phyloP scores from a whole-genome alignment of 2,113 vertebrate species.

The Xyliphius kryptos region DNA sequence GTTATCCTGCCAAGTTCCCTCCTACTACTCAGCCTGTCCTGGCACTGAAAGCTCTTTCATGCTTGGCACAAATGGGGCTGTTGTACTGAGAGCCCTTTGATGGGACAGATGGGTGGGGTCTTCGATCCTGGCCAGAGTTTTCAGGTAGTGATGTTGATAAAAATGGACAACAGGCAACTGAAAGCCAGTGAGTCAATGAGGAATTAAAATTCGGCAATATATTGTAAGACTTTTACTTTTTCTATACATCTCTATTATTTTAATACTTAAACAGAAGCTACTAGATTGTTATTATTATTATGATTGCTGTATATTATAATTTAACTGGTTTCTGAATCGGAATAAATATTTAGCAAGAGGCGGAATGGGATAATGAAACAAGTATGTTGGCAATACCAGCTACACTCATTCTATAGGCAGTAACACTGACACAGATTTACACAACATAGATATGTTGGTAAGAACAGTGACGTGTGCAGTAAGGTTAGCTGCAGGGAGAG shows the following conservation, averaged over 20 bases:
- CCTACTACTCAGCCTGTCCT: conserved; percentile 30
- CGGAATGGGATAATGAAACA: neutral
- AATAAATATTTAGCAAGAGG: neutral
- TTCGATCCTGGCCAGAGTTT: conserved; percentile 19
- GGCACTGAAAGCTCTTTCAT: conserved; percentile 24
- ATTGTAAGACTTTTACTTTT: too few relatives aligned
- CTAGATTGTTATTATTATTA: too few relatives aligned
- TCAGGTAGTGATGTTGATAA: conserved; percentile 21
- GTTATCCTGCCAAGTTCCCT: conserved; percentile 35
- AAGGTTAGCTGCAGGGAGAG: neutral
- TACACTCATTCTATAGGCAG: conserved; percentile 4
- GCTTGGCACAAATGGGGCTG: conserved; percentile 31
- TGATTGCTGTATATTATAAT: too few relatives aligned
- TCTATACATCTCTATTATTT: too few relatives aligned
- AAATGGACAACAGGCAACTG: conserved; percentile 28
- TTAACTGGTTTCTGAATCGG: too few relatives aligned
- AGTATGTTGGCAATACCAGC: neutral
- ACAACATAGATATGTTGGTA: conserved; percentile 12
- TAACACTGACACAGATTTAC: conserved; percentile 18
- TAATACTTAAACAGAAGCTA: too few relatives aligned
- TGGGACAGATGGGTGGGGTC: conserved; percentile 12
- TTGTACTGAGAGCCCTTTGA: conserved; percentile 26
- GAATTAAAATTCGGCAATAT: too few relatives aligned
- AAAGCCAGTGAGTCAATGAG: too few relatives aligned
- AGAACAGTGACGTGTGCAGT: conserved; percentile 17